Evolutionary conservation across 2,797 vertebrate genomes (phyloP).

Genomic region (Rachycentron canadum): DNA sequence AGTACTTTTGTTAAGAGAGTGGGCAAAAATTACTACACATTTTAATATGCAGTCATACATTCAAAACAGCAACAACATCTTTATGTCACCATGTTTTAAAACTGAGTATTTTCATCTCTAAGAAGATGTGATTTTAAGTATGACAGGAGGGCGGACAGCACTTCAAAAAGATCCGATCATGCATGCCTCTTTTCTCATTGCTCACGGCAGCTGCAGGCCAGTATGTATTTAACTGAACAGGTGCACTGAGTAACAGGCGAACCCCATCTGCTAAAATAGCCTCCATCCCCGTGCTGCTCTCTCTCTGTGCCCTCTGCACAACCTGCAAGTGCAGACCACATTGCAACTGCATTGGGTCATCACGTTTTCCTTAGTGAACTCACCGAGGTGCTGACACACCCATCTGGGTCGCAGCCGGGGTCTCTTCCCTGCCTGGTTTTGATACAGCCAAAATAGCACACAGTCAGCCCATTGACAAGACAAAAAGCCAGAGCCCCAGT

Average conservation of each 20-base stretch:
- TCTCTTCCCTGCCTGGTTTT: constrained; percentile 13
- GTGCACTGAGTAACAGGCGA: constrained; percentile 28
- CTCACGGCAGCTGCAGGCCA: constrained; percentile 17
- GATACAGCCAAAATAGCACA: constrained; percentile 7
- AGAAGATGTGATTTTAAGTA: not conserved
- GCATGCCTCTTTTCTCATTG: not conserved
- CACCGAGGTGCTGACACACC: constrained; percentile 9
- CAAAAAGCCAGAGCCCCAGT: not conserved
- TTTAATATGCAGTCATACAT: not conserved
- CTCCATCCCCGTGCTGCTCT: not conserved
- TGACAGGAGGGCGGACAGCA: not conserved
- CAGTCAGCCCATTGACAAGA: not conserved
- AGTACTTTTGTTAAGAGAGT: constrained; percentile 6
- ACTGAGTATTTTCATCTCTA: not conserved
- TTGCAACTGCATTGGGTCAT: constrained; percentile 18
- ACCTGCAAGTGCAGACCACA: constrained; percentile 24
- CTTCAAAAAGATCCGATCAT: constrained; percentile 15
- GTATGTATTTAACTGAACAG: constrained; percentile 36
- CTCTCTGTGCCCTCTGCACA: constrained; percentile 27
- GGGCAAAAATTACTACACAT: not conserved
- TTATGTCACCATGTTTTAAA: not conserved
- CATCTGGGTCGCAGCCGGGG: constrained; percentile 25
- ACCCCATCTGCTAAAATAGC: constrained; percentile 53
- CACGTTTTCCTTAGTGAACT: constrained; percentile 26
- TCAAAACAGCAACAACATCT: not conserved